Percentiles rank a stretch among this genome's conserved stretches.
These are phyloP conservation scores for Drosophila pruinosa DNA, from an alignment of 1,140 invertebrate species.

Conservation along the genomic window DNA sequence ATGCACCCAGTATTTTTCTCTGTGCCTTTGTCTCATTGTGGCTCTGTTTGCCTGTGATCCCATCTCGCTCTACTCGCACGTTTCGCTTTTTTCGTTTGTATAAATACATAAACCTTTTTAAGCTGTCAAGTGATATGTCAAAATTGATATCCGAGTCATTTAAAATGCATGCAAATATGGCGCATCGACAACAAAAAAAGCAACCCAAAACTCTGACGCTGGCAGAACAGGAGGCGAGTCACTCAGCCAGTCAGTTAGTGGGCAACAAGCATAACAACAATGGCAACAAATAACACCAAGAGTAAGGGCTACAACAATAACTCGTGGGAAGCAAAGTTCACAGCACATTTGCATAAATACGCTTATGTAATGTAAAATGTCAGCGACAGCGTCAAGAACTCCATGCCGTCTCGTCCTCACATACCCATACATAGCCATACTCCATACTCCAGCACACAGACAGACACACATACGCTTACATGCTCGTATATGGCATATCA, in stretches of 20 bases:
- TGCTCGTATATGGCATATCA: not conserved
- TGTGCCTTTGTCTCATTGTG: not conserved
- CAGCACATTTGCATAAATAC: slow-evolving; percentile 76
- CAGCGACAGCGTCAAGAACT: slow-evolving; percentile 68
- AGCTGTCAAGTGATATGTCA: slow-evolving; percentile 81
- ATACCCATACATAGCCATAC: not conserved
- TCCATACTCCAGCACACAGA: no score
- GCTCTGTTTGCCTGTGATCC: not conserved
- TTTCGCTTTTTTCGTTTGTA: slow-evolving; percentile 54
- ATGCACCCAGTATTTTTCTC: not conserved
- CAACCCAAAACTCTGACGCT: not conserved
- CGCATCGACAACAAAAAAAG: slow-evolving; percentile 54
- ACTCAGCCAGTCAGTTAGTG: slow-evolving; percentile 54
- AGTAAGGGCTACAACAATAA: slow-evolving; percentile 16
- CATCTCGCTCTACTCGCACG: slow-evolving; percentile 9
- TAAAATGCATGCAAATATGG: slow-evolving; percentile 79
- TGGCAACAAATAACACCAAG: slow-evolving; percentile 7
- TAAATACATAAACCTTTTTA: slow-evolving; percentile 82
- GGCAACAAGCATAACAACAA: slow-evolving; percentile 33
- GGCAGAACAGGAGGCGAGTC: slow-evolving; percentile 22
- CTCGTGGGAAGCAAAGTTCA: slow-evolving; percentile 64
- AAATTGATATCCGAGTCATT: slow-evolving; percentile 81
- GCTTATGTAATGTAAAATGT: slow-evolving; percentile 79
- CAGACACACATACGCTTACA: not conserved
- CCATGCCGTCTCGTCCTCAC: slow-evolving; percentile 4